Base-by-base conservation (phyloP, 2,888 invertebrate genomes). In the Omphaloscelis lunosa region DNA sequence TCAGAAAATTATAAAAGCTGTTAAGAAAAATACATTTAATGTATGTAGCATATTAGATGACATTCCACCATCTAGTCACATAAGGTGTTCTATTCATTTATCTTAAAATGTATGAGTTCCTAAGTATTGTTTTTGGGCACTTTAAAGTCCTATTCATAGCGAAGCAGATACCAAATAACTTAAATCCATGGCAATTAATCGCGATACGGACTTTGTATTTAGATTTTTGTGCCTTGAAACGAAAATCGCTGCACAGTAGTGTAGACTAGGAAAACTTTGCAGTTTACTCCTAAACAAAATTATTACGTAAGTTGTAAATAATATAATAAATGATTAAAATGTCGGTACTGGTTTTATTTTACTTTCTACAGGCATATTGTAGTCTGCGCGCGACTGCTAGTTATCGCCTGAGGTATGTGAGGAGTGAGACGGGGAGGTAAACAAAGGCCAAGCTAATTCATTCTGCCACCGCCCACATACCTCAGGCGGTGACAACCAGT, bases 291-390 rank as follows among this genome's bases (percentile, higher is more conserved):
- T 77, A 86, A 92, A 91, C 90, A 89, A 94, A 94, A 93, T 93
- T 94, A 92, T 89, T 90, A 89, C 86, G 92, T 93, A 94, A 94
- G 93, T 93, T 95, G 96, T 96, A 96, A 96, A 95, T 95, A 96
- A 95, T 89, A 91, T 86, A 89, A 86, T 89, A 89, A 89, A 91
- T 89, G 68, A 86, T 80, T 84, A 82, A 88, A 91, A 91, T 88
- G 87, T 90, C 86, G 17, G 4, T 23, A 29, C 56, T 72, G 76
- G 73, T 78, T 90, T 89, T 87, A 86, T 88, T 89, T 39, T n/a
- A 34, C 53, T 51, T 34, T 3, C 53, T 15, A 48, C 29, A 29
- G 20, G 29, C 27, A 6, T 41, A 17, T 41, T 39, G 7, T 39
- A 39, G 39, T 39, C 5, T 7, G 39, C 39, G 0, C 39, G 39